Conservation (phyloP, 2,113 vertebrate genomes). For the Phoxinus phoxinus region DNA sequence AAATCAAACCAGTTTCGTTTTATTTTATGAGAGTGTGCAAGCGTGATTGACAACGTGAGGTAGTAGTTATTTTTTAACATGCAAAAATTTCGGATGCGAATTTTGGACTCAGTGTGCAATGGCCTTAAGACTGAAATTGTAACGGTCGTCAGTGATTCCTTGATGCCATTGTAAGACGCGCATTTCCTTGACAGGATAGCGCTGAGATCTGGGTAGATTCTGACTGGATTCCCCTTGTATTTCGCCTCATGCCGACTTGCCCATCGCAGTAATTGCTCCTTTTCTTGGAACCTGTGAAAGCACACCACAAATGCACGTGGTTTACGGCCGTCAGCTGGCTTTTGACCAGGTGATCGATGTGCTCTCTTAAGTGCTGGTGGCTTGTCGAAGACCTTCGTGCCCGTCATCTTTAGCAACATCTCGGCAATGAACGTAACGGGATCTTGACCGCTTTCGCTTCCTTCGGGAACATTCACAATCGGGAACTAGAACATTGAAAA, state of each 20-base stretch:
- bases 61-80: too few relatives aligned
- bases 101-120: too few relatives aligned
- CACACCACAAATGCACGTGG: neutral
- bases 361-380: neutral
- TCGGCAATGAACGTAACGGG: neutral
- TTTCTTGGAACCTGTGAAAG: neutral
- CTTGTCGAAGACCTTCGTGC: neutral
- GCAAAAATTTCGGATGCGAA: too few relatives aligned
- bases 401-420: neutral
- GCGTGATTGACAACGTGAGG: too few relatives aligned
- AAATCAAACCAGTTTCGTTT: too few relatives aligned
- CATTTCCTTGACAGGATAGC: neutral
- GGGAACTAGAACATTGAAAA: too few relatives aligned
- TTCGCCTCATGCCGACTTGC: neutral
- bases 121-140: too few relatives aligned
- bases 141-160: too few relatives aligned
- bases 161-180: too few relatives aligned
- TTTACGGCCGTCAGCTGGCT: neutral
- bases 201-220: neutral
- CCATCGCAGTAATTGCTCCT: neutral
- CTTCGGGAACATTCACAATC: too few relatives aligned
- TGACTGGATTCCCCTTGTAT: neutral
- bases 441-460: neutral
- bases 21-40: too few relatives aligned
- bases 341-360: neutral